Evolutionary conservation across 1,140 invertebrate genomes (phyloP).

Genomic region (Lepidurus packardi): DNA sequence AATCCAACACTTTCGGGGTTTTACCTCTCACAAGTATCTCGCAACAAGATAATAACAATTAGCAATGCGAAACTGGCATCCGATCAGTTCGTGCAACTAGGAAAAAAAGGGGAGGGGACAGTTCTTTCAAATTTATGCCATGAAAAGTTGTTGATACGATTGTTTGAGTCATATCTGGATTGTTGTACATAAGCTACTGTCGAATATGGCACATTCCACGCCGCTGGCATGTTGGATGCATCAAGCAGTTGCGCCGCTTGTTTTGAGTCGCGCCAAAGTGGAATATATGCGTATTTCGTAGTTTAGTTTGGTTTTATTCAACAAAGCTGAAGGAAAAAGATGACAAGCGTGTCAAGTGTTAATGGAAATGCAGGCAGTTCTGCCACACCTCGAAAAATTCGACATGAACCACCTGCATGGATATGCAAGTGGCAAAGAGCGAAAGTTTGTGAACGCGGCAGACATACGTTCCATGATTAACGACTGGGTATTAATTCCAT

Average conservation of each 20-base stretch:
- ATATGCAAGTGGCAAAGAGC: neutral
- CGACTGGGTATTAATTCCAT: no score
- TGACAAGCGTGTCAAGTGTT: neutral
- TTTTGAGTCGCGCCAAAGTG: neutral
- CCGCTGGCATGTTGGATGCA: constrained; percentile 1
- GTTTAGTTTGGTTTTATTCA: neutral
- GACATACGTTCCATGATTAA: no score
- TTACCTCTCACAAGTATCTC: no score
- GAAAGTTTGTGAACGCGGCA: neutral
- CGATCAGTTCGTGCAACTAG: no score
- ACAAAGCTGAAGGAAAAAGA: neutral
- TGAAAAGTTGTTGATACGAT: no score
- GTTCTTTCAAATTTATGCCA: no score
- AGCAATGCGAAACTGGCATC: no score
- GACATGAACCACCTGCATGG: constrained; percentile 8
- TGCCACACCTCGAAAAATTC: neutral
- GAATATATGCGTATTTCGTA: neutral
- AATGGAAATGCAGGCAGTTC: constrained; percentile 3
- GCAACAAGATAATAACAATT: no score
- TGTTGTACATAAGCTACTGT: neutral
- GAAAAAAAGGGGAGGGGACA: no score
- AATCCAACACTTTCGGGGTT: neutral
- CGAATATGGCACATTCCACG: neutral
- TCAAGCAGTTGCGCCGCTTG: neutral
- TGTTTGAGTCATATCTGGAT: neutral